These are phyloP conservation scores for Apostichopus parvimensis DNA, from an alignment of 35 echinoderm and acorn worm species.

Conservation along the genomic window DNA sequence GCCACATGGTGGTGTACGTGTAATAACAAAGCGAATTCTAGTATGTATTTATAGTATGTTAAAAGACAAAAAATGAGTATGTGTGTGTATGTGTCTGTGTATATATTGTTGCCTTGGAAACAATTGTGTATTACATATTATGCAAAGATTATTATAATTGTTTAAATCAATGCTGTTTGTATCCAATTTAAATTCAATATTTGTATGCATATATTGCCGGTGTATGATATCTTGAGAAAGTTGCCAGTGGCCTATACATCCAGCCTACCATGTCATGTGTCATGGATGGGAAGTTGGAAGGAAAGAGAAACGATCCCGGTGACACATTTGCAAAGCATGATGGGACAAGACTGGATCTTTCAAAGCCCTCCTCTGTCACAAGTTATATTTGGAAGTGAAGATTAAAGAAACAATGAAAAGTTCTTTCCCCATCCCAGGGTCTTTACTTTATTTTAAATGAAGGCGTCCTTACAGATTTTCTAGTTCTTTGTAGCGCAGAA, in stretches of 20 bases:
- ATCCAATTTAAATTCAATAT: neutral
- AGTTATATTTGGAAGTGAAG: no score
- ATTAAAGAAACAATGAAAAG: no score
- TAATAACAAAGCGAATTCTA: neutral
- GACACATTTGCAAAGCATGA: neutral
- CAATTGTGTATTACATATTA: slow-evolving; percentile 36
- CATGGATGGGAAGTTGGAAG: no score
- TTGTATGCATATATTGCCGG: neutral
- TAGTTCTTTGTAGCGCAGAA: no score
- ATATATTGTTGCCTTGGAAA: slow-evolving; percentile 48
- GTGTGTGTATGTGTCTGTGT: slow-evolving; percentile 16
- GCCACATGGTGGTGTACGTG: neutral
- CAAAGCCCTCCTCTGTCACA: no score
- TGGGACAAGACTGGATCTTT: neutral
- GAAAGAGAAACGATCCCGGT: neutral
- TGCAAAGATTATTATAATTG: slow-evolving; percentile 15
- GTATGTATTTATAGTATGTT: neutral
- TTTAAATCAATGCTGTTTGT: slow-evolving; percentile 14
- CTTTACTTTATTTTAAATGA: no score
- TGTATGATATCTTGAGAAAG: neutral
- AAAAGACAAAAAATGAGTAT: neutral
- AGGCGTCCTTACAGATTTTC: no score
- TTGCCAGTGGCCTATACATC: neutral
- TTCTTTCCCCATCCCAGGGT: no score
- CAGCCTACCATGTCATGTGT: neutral